Conservation (phyloP, 2,113 vertebrate species). For the Haplochromis burtoni region DNA sequence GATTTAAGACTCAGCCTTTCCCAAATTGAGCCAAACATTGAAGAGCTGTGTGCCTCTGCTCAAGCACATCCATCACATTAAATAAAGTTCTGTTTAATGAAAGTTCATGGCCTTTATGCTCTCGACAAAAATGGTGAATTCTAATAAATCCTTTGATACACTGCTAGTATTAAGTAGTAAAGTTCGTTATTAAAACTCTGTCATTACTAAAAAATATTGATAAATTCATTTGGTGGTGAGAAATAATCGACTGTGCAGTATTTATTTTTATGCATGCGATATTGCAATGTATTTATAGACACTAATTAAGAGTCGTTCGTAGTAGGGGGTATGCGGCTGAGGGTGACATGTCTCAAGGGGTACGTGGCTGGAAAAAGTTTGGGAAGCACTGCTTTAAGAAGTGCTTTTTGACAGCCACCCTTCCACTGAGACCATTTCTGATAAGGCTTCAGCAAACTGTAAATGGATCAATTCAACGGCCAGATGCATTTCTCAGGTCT, state of each 20-base stretch:
- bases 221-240: background rate
- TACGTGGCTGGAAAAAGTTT: too few relatives aligned
- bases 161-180: background rate
- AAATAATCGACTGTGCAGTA: background rate
- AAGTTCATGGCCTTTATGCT: too few relatives aligned
- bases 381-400: background rate
- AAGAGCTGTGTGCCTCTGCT: too few relatives aligned
- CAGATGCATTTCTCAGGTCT: background rate
- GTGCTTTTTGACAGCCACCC: background rate
- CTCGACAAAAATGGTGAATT: accelerated
- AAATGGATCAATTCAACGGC: background rate
- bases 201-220: background rate
- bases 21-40: too few relatives aligned
- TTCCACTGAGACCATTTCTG: background rate
- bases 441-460: background rate
- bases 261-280: background rate
- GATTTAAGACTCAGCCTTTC: too few relatives aligned
- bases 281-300: background rate
- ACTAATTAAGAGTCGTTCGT: background rate
- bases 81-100: too few relatives aligned
- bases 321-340: background rate
- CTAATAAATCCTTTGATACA: background rate
- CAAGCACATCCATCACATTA: too few relatives aligned
- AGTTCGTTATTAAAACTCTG: background rate
- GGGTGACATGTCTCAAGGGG: background rate